These are phyloP conservation scores for Hyposmocoma kahamanoa DNA, from an alignment of 1,140 invertebrate genomes.

Conservation along the genomic window DNA sequence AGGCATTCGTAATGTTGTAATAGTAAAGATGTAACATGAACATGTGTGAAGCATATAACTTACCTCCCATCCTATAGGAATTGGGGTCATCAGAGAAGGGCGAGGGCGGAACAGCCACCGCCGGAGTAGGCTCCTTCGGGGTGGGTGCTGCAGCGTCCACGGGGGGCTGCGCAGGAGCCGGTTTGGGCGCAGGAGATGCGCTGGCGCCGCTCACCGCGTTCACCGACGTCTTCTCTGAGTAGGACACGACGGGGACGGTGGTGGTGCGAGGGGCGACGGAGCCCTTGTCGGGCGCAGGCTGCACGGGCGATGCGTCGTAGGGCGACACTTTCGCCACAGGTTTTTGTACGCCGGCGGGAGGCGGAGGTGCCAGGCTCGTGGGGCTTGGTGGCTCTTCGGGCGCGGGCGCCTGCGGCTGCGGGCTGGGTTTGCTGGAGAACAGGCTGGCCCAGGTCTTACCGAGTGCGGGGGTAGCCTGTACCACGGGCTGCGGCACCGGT, in stretches of 20 bases:
- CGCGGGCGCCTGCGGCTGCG: slow-evolving; percentile 19
- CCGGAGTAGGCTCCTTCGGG: slow-evolving; percentile 33
- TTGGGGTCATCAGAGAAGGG: slow-evolving; percentile 74
- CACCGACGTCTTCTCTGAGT: slow-evolving; percentile 66
- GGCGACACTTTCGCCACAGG: slow-evolving; percentile 76
- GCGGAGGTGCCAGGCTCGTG: slow-evolving; percentile 35
- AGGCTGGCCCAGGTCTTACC: slow-evolving; percentile 69
- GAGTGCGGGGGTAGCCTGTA: slow-evolving; percentile 47
- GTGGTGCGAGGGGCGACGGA: slow-evolving; percentile 24
- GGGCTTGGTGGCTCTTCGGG: slow-evolving; percentile 48
- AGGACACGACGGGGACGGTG: slow-evolving; percentile 40
- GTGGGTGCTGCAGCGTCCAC: slow-evolving; percentile 41
- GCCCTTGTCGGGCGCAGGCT: slow-evolving; percentile 41
- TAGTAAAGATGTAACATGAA: too few species aligned
- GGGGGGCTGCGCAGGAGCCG: slow-evolving; percentile 38
- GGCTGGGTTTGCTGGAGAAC: slow-evolving; percentile 51
- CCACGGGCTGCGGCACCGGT: slow-evolving; percentile 34
- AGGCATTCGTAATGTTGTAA: too few species aligned
- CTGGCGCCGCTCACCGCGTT: slow-evolving; percentile 46
- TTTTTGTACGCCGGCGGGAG: slow-evolving; percentile 58
- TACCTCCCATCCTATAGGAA: slow-evolving; percentile 80
- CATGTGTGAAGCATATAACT: too few species aligned
- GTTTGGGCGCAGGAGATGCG: slow-evolving; percentile 32
- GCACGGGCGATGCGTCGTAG: slow-evolving; percentile 69
- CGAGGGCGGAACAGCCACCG: slow-evolving; percentile 53